phyloP scores from a whole-genome alignment of 2,888 invertebrate species.

The Heliconius ethilla region DNA sequence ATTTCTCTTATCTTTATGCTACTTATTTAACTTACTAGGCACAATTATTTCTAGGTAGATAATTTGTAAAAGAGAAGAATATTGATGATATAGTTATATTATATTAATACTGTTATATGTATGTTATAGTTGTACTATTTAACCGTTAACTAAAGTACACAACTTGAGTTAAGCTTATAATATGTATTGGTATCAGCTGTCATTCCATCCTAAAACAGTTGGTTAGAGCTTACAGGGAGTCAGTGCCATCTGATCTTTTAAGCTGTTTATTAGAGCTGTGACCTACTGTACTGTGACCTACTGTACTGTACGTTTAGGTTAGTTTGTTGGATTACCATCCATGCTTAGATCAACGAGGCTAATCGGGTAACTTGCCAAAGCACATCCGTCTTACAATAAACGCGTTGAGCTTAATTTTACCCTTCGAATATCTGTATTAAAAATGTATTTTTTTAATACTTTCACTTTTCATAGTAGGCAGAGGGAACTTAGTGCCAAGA shows the following conservation, averaged over 20 bases:
- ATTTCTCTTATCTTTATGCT: too few species aligned
- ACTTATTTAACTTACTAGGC: too few species aligned
- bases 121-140: too few species aligned
- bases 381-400: not conserved
- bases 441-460: not conserved
- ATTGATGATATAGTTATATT: too few species aligned
- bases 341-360: not conserved
- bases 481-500: too few species aligned
- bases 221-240: not conserved
- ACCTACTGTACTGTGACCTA: too few species aligned
- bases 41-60: too few species aligned
- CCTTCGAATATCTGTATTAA: not conserved
- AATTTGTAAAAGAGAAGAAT: too few species aligned
- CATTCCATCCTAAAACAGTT: not conserved
- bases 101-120: too few species aligned
- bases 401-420: not conserved
- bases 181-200: not conserved
- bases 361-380: not conserved
- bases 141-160: not conserved
- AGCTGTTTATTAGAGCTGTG: not conserved
- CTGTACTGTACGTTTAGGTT: not conserved
- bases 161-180: not conserved
- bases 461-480: not conserved
- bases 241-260: not conserved
- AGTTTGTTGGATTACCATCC: not conserved